Evolutionary conservation across 1,140 invertebrate species (phyloP), one percentile per base, ranked within the genome.

Genomic region (Probaryconus sp.): DNA sequence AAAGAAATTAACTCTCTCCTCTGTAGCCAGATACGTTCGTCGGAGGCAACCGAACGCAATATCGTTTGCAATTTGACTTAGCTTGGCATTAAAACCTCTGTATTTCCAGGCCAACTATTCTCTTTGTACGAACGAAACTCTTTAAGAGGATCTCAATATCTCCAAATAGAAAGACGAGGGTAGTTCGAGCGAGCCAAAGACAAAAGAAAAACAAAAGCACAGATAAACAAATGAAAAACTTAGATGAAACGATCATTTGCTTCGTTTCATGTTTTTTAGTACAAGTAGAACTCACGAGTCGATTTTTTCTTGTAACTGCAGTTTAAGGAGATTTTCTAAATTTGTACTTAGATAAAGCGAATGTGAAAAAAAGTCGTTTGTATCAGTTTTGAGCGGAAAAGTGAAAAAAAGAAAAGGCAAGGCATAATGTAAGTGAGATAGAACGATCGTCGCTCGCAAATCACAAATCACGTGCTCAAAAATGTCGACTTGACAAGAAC

Each of bases 191-290:
- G 28, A 31, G 20, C 10, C 45, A 14, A 31, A 17, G 43, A 56
- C 35, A 56, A 68, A 68, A 26, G 6, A n/a, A n/a, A n/a, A 10
- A 56, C 48, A 24, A 50, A 26, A 18, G 21, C 24, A 5, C 9
- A 18, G 20, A 50, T 33, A 63, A 71, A 71, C 67, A 71, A 63
- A 63, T 31, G 50, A 3, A 71, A 71, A 71, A 18, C 55, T 42
- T 35, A 10, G 42, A 4, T n/a, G 6, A 45, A 48, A 42, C 11
- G 37, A 21, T 11, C 40, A 26, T 30, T 40, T 5, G n/a, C 28
- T 61, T 60, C 45, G 45, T 60, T 64, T 72, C 53, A 17, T 21
- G 53, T 65, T 72, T 64, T 65, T 48, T 31, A 10, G 21, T 37
- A 24, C 17, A 16, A 31, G 28, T 30, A 30, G 28, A 30, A 30